These are phyloP conservation scores for Nestor notabilis DNA, from an alignment of 2,113 vertebrate species.

Conservation along the genomic window DNA sequence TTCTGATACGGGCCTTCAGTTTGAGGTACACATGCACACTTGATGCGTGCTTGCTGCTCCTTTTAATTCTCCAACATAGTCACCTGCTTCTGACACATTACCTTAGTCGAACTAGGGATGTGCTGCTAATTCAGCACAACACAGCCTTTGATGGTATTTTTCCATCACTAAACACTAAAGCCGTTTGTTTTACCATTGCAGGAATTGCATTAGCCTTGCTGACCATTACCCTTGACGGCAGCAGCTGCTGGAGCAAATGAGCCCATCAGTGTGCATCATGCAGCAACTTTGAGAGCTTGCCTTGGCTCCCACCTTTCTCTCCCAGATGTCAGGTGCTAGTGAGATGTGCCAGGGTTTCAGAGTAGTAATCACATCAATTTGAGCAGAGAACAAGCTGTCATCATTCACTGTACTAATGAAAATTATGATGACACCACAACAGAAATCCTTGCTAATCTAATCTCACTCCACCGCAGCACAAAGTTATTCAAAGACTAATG, in stretches of 20 bases:
- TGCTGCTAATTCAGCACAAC: neutral
- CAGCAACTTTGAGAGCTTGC: neutral
- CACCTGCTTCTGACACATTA: accelerated
- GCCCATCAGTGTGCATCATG: neutral
- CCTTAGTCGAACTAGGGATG: neutral
- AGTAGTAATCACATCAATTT: slow-evolving; percentile 53
- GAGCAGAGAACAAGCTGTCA: slow-evolving; percentile 52
- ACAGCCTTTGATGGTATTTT: neutral
- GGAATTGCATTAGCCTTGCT: neutral
- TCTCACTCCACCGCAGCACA: neutral
- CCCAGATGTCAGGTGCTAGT: slow-evolving; percentile 47
- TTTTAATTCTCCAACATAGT: neutral
- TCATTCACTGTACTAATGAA: slow-evolving; percentile 65
- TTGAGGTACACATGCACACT: neutral
- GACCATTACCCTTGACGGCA: neutral
- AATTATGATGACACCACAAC: slow-evolving; percentile 67
- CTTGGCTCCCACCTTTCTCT: slow-evolving; percentile 6
- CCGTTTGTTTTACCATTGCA: neutral
- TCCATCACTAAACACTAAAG: neutral
- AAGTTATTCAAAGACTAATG: slow-evolving; percentile 47
- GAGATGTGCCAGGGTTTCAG: slow-evolving; percentile 27
- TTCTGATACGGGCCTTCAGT: neutral
- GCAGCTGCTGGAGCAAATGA: neutral
- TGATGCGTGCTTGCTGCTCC: neutral
- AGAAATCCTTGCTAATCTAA: slow-evolving; percentile 64